Base-by-base conservation (phyloP, 2,888 invertebrate species). In the Scaptomyza parva region DNA sequence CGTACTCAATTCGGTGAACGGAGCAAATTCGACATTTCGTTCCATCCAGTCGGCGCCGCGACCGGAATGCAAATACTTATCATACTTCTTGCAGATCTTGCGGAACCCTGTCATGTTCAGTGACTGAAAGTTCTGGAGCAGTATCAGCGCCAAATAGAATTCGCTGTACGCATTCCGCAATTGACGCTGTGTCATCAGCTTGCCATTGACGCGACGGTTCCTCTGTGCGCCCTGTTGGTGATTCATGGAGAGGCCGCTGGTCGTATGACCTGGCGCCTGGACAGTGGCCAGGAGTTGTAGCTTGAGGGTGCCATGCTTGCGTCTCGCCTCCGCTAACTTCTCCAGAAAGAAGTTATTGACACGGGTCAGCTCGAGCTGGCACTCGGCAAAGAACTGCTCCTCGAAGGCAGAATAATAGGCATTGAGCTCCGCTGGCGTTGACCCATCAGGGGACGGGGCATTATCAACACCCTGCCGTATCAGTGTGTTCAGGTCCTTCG, bases 41-140 rank as follows among this genome's bases (percentile, higher is more conserved):
- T 95, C 94, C 55, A 98, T 93, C 98, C 98, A 99, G 92, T 95
- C 95, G n/a, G 95, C 95, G 0, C 99, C 99, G 73, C 94, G 93
- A 68, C 95, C 96, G 48, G 96, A 95, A 58, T 94, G 94, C 89
- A 98, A 11, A n/a, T 88, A 52, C 95, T 99, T 99, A 92, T 99
- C 99, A 90, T 99, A 98, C 92, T 99, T 99, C 92, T 99, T 99
- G 74, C 99, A 94, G 89, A 99, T 99, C 93, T 99, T 99, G 67
- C 99, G 94, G 92, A 99, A 99, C 2, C 99, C 99, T 2, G 98
- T 99, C 89, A 97, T 97, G 92, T 99, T 99, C 35, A 99, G 93
- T 87, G 97, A 97, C 92, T 99, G 98, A 90, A 98, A 99, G 91
- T 99, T 99, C 92, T 99, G 99, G 57, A 99, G 93, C 14, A 99